Conservation (phyloP, 1,140 invertebrate species). For the Lepidurus packardi region DNA sequence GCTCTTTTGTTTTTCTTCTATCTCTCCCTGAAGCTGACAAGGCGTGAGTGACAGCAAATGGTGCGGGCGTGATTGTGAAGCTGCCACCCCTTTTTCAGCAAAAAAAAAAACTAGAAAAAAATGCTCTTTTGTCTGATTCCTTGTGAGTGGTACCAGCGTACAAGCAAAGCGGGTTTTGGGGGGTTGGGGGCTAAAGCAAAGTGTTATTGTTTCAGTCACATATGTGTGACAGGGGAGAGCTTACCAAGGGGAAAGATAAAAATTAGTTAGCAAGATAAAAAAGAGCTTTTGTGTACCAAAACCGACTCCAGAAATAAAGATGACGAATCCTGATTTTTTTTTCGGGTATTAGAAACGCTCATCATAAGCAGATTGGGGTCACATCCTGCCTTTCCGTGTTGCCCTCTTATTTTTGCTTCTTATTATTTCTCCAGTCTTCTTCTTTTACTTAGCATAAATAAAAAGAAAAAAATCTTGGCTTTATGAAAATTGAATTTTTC, state of each 20-base stretch:
- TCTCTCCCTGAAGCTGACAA: not conserved
- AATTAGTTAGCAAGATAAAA: not conserved
- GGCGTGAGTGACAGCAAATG: not conserved
- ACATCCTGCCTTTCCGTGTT: no score
- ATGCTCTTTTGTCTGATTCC: not conserved
- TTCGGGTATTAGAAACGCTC: not conserved
- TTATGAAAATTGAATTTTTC: no score
- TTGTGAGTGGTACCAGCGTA: not conserved
- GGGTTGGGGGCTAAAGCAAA: not conserved
- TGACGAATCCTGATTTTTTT: constrained; percentile 6
- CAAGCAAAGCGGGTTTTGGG: not conserved
- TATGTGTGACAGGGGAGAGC: not conserved
- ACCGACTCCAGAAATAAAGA: not conserved
- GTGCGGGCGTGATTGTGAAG: constrained; percentile 20
- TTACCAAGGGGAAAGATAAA: not conserved
- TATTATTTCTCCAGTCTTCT: no score
- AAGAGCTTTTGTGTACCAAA: constrained; percentile 16
- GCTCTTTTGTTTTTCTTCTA: not conserved
- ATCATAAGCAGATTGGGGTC: no score
- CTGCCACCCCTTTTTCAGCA: not conserved
- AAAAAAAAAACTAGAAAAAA: not conserved
- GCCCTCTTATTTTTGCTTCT: no score
- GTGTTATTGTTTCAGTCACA: constrained; percentile 6
- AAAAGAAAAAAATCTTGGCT: no score
- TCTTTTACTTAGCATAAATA: no score